Conservation (phyloP, 2,113 vertebrate species). For the Felis chaus region DNA sequence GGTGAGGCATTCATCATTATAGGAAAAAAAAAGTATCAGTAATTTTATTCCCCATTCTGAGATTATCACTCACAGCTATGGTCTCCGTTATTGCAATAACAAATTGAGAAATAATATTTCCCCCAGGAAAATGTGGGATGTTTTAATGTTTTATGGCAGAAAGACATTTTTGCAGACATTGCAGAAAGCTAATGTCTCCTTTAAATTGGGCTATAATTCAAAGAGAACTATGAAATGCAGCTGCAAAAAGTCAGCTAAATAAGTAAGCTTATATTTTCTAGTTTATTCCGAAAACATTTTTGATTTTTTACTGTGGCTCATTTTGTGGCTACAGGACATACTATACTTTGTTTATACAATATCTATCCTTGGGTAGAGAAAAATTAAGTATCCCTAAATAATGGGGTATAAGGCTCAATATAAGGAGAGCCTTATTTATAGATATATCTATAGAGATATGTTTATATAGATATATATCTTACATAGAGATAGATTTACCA, state of each 20-base stretch:
- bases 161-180: slow-evolving; percentile 70
- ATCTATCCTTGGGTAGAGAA: neutral
- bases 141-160: slow-evolving; percentile 69
- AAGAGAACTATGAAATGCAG: slow-evolving; percentile 61
- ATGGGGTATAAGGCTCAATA: neutral
- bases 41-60: slow-evolving; percentile 73
- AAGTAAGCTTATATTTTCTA: slow-evolving; percentile 47
- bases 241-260: slow-evolving; percentile 52
- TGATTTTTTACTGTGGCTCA: neutral
- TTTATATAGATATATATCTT: neutral
- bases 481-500: neutral
- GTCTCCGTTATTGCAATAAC: slow-evolving; percentile 68
- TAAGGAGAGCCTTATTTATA: neutral
- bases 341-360: neutral
- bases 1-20: slow-evolving; percentile 64
- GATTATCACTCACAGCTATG: slow-evolving; percentile 71
- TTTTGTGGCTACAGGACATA: neutral
- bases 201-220: slow-evolving; percentile 77
- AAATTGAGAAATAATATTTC: slow-evolving; percentile 78
- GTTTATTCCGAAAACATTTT: slow-evolving; percentile 61
- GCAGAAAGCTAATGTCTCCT: slow-evolving; percentile 68
- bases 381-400: neutral
- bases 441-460: neutral
- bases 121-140: slow-evolving; percentile 57
- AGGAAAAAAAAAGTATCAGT: slow-evolving; percentile 52